These are phyloP conservation scores for Papilio demoleus DNA, from an alignment of 2,888 invertebrate species.

Conservation along the genomic window DNA sequence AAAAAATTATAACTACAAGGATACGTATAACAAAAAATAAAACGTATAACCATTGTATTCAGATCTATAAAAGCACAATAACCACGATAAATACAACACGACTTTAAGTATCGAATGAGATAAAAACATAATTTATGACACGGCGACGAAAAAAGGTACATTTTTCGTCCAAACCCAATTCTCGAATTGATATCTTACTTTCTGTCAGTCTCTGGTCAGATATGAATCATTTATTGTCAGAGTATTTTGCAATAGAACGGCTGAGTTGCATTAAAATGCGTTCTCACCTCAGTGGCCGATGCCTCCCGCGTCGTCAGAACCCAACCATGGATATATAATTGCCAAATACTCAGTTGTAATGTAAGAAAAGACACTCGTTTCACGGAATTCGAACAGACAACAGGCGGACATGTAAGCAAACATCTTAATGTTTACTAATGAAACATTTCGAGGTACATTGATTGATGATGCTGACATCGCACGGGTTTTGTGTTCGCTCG, in stretches of 20 bases:
- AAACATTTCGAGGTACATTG: slow-evolving; percentile 81
- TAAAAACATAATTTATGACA: slow-evolving; percentile 41
- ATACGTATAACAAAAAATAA: slow-evolving; percentile 7
- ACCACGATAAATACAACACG: slow-evolving; percentile 39
- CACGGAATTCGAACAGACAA: slow-evolving; percentile 76
- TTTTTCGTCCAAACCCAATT: slow-evolving; percentile 33
- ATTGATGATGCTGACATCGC: slow-evolving; percentile 75
- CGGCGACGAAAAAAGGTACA: slow-evolving; percentile 34
- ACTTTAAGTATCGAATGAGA: slow-evolving; percentile 38
- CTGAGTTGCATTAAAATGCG: slow-evolving; percentile 52
- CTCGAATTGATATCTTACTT: slow-evolving; percentile 61
- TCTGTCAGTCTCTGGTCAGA: slow-evolving; percentile 50
- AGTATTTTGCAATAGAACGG: slow-evolving; percentile 51
- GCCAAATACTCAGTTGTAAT: slow-evolving; percentile 12
- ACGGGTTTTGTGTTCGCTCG: slow-evolving; percentile 73
- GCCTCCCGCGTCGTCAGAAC: slow-evolving; percentile 66
- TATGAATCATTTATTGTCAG: slow-evolving; percentile 51
- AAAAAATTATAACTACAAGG: background rate
- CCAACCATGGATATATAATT: slow-evolving; percentile 26
- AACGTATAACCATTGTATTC: slow-evolving; percentile 26
- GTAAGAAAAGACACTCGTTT: slow-evolving; percentile 60
- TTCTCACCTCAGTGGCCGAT: slow-evolving; percentile 65
- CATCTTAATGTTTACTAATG: slow-evolving; percentile 84
- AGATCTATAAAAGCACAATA: slow-evolving; percentile 30
- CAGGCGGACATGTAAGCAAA: slow-evolving; percentile 81